Evolutionary conservation across 2,888 invertebrate genomes (phyloP).

Genomic region (Lissocephala sabroskyi): DNA sequence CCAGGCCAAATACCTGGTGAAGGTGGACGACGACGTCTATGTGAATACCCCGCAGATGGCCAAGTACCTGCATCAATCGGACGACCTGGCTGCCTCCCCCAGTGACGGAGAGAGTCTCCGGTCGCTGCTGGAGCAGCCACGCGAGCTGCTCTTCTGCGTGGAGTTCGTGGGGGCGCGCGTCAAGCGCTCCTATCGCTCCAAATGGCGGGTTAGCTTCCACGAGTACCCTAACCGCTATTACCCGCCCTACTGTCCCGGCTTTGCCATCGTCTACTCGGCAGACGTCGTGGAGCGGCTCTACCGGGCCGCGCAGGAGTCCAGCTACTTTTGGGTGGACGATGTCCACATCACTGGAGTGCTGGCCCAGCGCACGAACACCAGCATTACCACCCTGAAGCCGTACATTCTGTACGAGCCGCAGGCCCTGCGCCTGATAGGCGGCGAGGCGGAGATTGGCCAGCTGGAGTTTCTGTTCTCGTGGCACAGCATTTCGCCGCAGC

Average conservation of each 20-base stretch:
- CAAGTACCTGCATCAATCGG: constrained; percentile 72
- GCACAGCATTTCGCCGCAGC: constrained; percentile 71
- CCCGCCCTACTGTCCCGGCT: constrained; percentile 85
- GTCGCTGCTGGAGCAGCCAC: constrained; percentile 54
- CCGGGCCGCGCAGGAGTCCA: constrained; percentile 75
- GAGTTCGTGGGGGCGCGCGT: constrained; percentile 74
- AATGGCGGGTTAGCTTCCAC: constrained; percentile 82
- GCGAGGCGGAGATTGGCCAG: constrained; percentile 50
- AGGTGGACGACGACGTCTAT: constrained; percentile 85
- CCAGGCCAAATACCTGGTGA: constrained; percentile 79
- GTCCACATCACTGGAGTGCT: constrained; percentile 83
- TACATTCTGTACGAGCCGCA: constrained; percentile 47
- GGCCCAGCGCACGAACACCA: constrained; percentile 74
- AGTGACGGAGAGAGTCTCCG: constrained; percentile 12
- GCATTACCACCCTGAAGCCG: constrained; percentile 70
- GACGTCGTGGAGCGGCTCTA: constrained; percentile 77
- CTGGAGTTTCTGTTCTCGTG: constrained; percentile 68
- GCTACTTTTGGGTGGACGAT: constrained; percentile 90
- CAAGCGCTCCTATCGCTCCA: constrained; percentile 79
- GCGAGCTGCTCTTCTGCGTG: constrained; percentile 79
- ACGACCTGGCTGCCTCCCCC: not conserved
- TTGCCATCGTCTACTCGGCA: constrained; percentile 79
- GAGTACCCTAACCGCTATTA: constrained; percentile 79
- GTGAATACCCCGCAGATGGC: constrained; percentile 79
- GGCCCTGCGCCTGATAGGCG: constrained; percentile 47